Evolutionary conservation across 2,888 invertebrate species (phyloP).

Genomic region (Drosophila picticornis): DNA sequence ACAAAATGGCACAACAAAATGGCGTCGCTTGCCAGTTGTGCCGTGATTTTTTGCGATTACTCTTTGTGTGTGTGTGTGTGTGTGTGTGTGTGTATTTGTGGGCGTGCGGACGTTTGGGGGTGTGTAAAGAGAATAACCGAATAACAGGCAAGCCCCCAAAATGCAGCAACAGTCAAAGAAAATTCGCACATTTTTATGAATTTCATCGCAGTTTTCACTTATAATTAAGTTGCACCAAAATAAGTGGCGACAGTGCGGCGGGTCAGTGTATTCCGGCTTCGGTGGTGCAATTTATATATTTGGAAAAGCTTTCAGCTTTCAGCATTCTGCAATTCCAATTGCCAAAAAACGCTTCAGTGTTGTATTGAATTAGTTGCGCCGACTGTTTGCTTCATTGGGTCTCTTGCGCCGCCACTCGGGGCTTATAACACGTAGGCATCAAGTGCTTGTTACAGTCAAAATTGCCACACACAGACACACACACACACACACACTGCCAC

Average conservation of each 20-base stretch:
- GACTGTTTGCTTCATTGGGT: neutral
- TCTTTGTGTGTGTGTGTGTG: conserved; percentile 11
- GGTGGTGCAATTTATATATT: neutral
- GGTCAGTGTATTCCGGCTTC: neutral
- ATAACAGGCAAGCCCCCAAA: conserved; percentile 24
- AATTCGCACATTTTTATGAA: conserved; percentile 48
- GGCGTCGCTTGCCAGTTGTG: conserved; percentile 40
- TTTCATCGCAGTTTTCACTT: conserved; percentile 19
- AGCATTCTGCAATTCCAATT: neutral
- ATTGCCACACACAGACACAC: neutral
- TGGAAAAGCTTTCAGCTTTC: conserved; percentile 1
- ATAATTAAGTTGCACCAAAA: neutral
- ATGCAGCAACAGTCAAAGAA: conserved; percentile 40
- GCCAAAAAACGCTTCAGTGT: neutral
- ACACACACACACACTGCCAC: neutral
- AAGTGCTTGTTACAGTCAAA: neutral
- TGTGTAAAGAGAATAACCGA: neutral
- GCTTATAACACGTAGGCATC: neutral
- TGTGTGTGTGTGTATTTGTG: conserved; percentile 9
- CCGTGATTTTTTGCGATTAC: conserved; percentile 48
- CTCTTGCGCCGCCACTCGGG: neutral
- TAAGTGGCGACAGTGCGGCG: neutral
- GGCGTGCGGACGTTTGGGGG: conserved; percentile 6
- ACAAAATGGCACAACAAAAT: conserved; percentile 44
- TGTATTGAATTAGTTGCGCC: neutral